These are phyloP conservation scores for Megaustenia siamemsis DNA, from an alignment of 2,888 invertebrate genomes.

Conservation along the genomic window DNA sequence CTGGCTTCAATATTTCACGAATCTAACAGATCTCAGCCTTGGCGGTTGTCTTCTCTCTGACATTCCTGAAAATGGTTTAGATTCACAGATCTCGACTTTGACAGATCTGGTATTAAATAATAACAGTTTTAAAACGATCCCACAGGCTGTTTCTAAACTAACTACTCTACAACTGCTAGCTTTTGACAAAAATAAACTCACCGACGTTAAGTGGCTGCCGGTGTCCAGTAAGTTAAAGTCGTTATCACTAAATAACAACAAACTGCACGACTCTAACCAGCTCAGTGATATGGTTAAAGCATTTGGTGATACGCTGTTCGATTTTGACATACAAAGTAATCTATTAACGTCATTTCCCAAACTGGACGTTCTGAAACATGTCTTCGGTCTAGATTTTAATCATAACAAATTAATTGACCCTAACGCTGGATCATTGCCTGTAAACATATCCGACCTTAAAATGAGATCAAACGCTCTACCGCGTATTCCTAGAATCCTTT, in stretches of 20 bases:
- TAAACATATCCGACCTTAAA: background rate
- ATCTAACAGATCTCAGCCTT: background rate
- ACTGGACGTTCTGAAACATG: background rate
- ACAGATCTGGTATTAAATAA: background rate
- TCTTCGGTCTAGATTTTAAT: background rate
- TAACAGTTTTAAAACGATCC: background rate
- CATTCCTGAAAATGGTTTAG: conserved; percentile 6
- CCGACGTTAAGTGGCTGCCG: background rate
- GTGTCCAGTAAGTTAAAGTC: background rate
- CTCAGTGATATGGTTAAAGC: background rate
- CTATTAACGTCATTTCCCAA: background rate
- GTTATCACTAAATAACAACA: background rate
- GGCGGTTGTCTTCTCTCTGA: background rate
- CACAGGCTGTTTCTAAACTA: background rate
- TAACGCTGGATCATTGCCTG: background rate
- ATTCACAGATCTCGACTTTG: background rate
- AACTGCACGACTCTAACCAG: background rate
- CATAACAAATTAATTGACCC: background rate
- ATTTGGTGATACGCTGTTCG: background rate
- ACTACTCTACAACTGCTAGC: background rate
- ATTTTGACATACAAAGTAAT: background rate
- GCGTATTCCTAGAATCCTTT: background rate
- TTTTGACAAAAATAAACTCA: conserved; percentile 1
- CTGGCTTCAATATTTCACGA: background rate
- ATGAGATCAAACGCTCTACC: background rate